Percentiles rank a stretch among this genome's conserved stretches.
These are phyloP conservation scores for Chionis minor DNA, from an alignment of 2,113 vertebrate species.

Conservation along the genomic window DNA sequence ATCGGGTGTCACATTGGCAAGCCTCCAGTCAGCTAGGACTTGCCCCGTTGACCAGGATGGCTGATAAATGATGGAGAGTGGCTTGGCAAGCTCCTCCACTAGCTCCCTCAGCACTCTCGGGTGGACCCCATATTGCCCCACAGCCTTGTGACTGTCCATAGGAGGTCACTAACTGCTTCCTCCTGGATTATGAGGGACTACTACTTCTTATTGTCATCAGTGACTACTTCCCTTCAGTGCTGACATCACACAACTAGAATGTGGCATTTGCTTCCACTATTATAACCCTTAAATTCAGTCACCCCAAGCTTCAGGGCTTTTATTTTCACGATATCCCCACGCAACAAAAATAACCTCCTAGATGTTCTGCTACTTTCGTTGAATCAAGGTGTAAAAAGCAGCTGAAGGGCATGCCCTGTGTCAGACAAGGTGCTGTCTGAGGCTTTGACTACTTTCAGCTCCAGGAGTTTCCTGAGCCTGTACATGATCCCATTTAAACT, in stretches of 20 bases:
- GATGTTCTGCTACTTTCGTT: background rate
- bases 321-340: background rate
- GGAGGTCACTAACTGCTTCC: no score
- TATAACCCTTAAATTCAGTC: background rate
- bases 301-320: background rate
- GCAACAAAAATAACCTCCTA: background rate
- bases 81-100: no score
- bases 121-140: no score
- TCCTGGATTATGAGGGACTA: no score
- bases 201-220: background rate
- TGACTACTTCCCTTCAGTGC: accelerated
- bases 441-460: background rate
- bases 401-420: accelerated
- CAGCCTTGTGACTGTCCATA: no score
- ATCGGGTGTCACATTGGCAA: no score
- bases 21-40: no score
- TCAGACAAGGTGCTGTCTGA: background rate
- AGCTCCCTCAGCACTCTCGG: no score
- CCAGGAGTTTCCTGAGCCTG: background rate
- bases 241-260: background rate
- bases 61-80: no score
- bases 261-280: background rate
- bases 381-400: accelerated
- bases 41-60: no score
- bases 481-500: background rate